phyloP scores from a whole-genome alignment of 2,113 vertebrate genomes.

The Dipodomys ordii region DNA sequence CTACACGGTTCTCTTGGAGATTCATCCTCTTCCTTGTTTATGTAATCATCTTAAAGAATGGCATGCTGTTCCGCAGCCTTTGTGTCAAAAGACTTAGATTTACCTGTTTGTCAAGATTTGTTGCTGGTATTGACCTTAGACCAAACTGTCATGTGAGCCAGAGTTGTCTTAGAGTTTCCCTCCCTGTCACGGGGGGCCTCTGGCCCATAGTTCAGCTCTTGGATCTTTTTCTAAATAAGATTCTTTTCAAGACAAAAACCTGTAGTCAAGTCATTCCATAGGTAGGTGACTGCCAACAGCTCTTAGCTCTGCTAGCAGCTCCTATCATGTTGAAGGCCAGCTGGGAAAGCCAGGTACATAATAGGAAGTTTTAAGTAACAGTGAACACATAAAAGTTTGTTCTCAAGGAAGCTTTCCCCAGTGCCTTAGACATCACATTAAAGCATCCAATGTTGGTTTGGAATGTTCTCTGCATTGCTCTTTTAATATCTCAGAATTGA shows the following conservation, averaged over 20 bases:
- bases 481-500: constrained; percentile 49
- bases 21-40: not conserved
- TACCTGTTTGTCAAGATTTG: not conserved
- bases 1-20: not conserved
- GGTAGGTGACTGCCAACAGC: not conserved
- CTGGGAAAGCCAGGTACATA: not conserved
- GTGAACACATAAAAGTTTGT: not conserved
- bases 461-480: not conserved
- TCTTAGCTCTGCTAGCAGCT: not conserved
- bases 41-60: not conserved
- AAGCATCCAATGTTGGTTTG: not conserved
- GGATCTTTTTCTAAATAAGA: not conserved
- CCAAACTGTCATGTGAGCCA: not conserved
- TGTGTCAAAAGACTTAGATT: not conserved
- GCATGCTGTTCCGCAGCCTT: not conserved
- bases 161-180: not conserved
- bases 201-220: not conserved
- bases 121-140: not conserved
- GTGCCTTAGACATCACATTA: constrained; percentile 24
- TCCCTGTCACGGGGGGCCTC: not conserved
- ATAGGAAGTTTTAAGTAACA: not conserved
- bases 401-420: not conserved
- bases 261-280: not conserved
- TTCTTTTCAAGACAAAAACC: not conserved
- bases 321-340: not conserved